Percentiles rank a stretch among this genome's conserved stretches.
phyloP scores from a whole-genome alignment of 2,113 vertebrate genomes.

The Corythornis cristatus region DNA sequence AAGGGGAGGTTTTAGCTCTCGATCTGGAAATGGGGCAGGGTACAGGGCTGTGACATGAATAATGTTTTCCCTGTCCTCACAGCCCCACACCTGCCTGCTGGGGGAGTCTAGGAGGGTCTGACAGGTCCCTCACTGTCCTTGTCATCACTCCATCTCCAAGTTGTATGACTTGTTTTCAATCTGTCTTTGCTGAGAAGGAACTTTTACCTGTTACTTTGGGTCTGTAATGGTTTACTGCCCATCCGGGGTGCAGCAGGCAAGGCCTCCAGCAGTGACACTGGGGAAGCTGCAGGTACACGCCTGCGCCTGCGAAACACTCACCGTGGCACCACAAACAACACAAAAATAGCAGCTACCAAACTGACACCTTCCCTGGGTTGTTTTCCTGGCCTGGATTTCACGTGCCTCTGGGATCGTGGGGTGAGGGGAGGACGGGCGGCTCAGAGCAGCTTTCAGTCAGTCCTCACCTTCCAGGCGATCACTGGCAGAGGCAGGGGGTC shows the following conservation, averaged over 20 bases:
- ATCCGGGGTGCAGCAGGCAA: not conserved
- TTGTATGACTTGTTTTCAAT: not conserved
- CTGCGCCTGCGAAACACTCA: not conserved
- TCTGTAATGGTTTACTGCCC: not conserved
- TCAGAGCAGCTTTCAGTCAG: not conserved
- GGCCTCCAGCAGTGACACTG: not conserved
- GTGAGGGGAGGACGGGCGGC: not conserved
- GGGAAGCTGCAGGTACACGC: not conserved
- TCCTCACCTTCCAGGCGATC: not conserved
- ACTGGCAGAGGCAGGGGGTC: not conserved
- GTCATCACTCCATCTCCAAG: not conserved
- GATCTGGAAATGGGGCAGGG: not conserved
- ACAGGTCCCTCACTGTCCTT: not conserved
- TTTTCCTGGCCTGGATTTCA: conserved; percentile 22
- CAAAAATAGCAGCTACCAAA: not conserved
- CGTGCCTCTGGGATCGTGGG: not conserved
- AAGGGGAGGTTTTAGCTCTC: not conserved
- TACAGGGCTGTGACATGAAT: not conserved
- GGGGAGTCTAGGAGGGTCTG: not conserved
- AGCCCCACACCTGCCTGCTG: not conserved
- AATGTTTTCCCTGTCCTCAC: not conserved
- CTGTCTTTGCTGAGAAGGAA: not conserved
- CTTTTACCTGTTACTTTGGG: not conserved
- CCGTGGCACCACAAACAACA: not conserved
- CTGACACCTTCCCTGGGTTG: not conserved